A percentile compares a stretch with the other conserved stretches of the same genome.
Conservation (phyloP, 92 coral and sea anemone genomes). For the Epizoanthus illoricatus region DNA sequence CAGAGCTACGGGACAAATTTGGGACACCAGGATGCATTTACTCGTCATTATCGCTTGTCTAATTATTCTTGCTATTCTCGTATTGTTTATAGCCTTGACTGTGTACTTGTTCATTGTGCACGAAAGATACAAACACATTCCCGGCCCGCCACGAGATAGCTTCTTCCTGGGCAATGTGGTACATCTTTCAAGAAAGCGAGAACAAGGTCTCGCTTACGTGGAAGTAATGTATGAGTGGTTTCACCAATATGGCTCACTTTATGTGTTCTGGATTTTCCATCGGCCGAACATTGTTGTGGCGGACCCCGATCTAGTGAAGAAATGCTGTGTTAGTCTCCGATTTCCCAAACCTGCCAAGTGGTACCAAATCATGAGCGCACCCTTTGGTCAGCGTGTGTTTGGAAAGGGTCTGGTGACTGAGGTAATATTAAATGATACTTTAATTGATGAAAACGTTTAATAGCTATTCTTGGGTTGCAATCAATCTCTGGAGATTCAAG, state of each 20-base stretch:
- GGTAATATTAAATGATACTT: not conserved
- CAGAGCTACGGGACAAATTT: not conserved
- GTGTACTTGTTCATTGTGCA: not conserved
- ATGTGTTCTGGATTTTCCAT: slow-evolving; percentile 11
- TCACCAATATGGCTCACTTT: slow-evolving; percentile 11
- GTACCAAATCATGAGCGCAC: slow-evolving; percentile 8
- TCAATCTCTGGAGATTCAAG: too few species aligned
- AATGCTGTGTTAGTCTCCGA: slow-evolving; percentile 12
- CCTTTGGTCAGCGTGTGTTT: slow-evolving; percentile 20
- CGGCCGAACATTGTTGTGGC: not conserved
- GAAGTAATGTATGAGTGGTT: slow-evolving; percentile 7
- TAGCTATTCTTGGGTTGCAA: too few species aligned
- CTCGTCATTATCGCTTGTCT: not conserved
- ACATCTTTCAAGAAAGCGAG: not conserved
- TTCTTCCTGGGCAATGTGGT: slow-evolving; percentile 23
- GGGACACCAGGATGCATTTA: not conserved
- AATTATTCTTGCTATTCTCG: not conserved
- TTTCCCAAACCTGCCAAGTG: not conserved
- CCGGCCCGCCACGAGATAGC: slow-evolving; percentile 22
- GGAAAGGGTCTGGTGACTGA: slow-evolving; percentile 26
- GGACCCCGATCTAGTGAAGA: slow-evolving; percentile 5
- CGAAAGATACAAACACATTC: slow-evolving; percentile 32
- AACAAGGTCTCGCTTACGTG: not conserved
- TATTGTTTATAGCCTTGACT: not conserved
- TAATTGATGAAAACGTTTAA: too few species aligned